Conservation (phyloP, 2,113 vertebrate genomes). For the Reinhardtius hippoglossoides region DNA sequence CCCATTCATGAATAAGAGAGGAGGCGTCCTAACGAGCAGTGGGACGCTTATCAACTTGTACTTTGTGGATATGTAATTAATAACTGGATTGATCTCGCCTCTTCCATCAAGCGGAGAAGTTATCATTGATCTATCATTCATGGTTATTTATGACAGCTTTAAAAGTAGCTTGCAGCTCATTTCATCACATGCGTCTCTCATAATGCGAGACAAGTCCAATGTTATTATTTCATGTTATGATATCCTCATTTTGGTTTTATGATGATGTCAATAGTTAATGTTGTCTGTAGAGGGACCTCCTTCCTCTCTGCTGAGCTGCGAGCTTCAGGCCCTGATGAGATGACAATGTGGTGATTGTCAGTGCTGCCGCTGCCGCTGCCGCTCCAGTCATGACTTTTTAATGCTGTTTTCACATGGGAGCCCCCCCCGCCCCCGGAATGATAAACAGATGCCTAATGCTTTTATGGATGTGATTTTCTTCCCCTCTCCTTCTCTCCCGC, state of each 20-base stretch:
- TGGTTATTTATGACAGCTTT: conserved; percentile 44
- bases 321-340: conserved; percentile 52
- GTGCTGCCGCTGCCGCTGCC: conserved; percentile 15
- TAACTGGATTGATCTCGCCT: conserved; percentile 25
- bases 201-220: conserved; percentile 3
- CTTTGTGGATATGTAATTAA: conserved; percentile 30
- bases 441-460: conserved; percentile 66
- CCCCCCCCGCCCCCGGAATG: conserved; percentile 50
- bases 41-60: conserved; percentile 7
- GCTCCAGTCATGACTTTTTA: conserved; percentile 71
- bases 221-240: conserved; percentile 40
- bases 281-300: conserved; percentile 50
- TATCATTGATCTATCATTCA: conserved; percentile 43
- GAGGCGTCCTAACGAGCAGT: not conserved
- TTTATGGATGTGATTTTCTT: conserved; percentile 57
- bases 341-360: conserved; percentile 62
- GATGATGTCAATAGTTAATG: conserved; percentile 66
- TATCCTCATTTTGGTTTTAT: conserved; percentile 47
- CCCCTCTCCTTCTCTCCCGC: conserved; percentile 12
- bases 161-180: conserved; percentile 29
- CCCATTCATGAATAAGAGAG: conserved; percentile 5
- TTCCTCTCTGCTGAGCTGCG: conserved; percentile 51
- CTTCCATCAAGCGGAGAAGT: not conserved
- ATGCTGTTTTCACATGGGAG: conserved; percentile 67
- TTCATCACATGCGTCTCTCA: conserved; percentile 15